These are phyloP conservation scores for Tipula confusa DNA, from an alignment of 2,888 invertebrate species.

Conservation along the genomic window DNA sequence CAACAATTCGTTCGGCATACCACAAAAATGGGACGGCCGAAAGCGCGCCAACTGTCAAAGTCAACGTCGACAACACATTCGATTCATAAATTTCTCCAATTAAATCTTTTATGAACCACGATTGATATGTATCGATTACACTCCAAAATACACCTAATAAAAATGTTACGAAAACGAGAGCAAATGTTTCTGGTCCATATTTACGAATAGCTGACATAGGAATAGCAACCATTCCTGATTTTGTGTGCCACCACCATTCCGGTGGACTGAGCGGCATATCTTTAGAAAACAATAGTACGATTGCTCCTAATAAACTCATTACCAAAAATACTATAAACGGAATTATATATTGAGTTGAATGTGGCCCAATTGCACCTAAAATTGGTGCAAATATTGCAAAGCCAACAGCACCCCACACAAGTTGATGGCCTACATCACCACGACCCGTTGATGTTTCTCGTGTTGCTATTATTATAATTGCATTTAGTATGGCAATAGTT, in stretches of 20 bases:
- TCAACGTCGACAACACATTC: constrained; percentile 47
- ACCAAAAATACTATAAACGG: constrained; percentile 42
- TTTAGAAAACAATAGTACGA: constrained; percentile 53
- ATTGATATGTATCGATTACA: constrained; percentile 71
- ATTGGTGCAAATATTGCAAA: constrained; percentile 37
- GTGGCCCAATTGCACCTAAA: not conserved
- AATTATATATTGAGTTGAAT: constrained; percentile 40
- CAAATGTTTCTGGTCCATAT: constrained; percentile 69
- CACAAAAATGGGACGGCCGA: constrained; percentile 67
- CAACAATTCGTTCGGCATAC: constrained; percentile 77
- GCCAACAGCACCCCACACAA: constrained; percentile 71
- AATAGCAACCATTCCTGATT: constrained; percentile 68
- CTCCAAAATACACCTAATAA: constrained; percentile 75
- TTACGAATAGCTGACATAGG: constrained; percentile 75
- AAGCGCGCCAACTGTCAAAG: constrained; percentile 49
- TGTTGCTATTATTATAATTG: constrained; percentile 77
- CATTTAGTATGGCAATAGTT: constrained; percentile 64
- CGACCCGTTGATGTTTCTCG: constrained; percentile 74
- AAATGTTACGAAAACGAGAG: constrained; percentile 63
- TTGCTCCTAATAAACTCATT: constrained; percentile 56
- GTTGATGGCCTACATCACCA: constrained; percentile 73
- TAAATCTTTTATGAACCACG: constrained; percentile 50
- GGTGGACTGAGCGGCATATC: constrained; percentile 75
- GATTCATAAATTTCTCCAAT: not conserved
- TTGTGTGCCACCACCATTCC: constrained; percentile 85